Percentiles rank a stretch among this genome's conserved stretches.
Evolutionary conservation across 2,113 vertebrate genomes (phyloP).

Genomic region (Aspidoscelis tigris): DNA sequence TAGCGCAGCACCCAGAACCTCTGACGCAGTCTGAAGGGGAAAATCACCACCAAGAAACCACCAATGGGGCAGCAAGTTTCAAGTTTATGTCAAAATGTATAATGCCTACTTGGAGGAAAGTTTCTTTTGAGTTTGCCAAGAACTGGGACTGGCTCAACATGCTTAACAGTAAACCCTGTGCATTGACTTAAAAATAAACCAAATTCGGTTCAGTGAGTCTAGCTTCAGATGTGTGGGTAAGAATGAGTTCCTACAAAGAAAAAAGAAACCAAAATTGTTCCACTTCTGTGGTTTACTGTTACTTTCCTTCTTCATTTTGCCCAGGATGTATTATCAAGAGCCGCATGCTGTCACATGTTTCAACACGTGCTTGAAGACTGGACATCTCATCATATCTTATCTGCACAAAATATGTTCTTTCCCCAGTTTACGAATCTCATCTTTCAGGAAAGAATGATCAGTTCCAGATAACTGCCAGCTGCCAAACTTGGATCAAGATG

Average conservation of each 20-base stretch:
- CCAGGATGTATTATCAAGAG: background rate
- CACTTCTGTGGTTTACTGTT: background rate
- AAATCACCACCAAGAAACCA: background rate
- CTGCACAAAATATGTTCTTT: background rate
- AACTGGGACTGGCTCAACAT: no score
- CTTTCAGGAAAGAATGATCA: background rate
- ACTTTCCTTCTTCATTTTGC: background rate
- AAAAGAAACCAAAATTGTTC: background rate
- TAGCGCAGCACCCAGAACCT: background rate
- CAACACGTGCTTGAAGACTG: background rate
- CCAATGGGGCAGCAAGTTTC: background rate
- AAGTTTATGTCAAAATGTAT: background rate
- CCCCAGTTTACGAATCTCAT: background rate
- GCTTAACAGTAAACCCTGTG: background rate
- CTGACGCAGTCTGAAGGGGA: no score
- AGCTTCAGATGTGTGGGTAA: background rate
- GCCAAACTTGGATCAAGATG: background rate
- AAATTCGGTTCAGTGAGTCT: background rate
- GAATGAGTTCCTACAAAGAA: background rate
- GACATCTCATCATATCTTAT: background rate
- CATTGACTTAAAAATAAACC: background rate
- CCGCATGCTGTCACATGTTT: background rate
- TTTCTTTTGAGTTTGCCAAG: background rate
- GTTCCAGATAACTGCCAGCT: background rate
- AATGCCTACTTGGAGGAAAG: background rate